Evolutionary conservation across 2,797 vertebrate species (phyloP).

Genomic region (Ctenopoma kingsleyae): DNA sequence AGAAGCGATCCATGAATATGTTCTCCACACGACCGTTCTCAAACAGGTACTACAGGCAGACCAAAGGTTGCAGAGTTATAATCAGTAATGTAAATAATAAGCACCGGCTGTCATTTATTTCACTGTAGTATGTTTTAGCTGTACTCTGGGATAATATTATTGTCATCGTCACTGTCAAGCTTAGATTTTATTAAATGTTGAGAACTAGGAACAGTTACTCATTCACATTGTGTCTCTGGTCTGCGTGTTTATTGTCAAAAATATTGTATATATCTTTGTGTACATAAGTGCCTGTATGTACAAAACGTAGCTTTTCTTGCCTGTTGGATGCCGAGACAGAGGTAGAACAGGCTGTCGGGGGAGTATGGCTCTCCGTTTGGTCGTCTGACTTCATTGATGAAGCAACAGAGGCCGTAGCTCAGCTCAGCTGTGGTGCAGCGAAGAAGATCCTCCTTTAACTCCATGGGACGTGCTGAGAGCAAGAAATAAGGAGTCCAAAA

Average conservation of each 20-base stretch:
- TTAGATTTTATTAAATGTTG: not conserved
- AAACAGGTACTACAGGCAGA: constrained; percentile 90
- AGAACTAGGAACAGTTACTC: too few species aligned
- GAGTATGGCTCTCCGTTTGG: constrained; percentile 92
- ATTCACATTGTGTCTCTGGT: too few species aligned
- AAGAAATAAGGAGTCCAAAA: not conserved
- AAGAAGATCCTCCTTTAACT: constrained; percentile 93
- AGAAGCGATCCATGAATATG: constrained; percentile 98
- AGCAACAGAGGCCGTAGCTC: constrained; percentile 95
- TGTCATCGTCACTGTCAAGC: not conserved
- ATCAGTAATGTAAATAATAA: not conserved
- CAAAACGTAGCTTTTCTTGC: constrained; percentile 66
- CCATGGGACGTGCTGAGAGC: constrained; percentile 87
- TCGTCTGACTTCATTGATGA: constrained; percentile 92
- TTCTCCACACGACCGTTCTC: constrained; percentile 98
- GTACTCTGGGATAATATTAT: not conserved
- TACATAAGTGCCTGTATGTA: too few species aligned
- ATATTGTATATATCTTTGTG: too few species aligned
- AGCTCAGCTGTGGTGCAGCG: constrained; percentile 94
- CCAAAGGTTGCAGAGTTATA: not conserved
- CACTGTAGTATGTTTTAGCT: not conserved
- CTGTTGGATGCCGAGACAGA: constrained; percentile 99
- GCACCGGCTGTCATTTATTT: not conserved
- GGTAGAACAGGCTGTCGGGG: constrained; percentile 95
- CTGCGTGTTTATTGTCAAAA: too few species aligned